phyloP scores from a whole-genome alignment of 2,888 invertebrate species.

The Hedychridium roseum region DNA sequence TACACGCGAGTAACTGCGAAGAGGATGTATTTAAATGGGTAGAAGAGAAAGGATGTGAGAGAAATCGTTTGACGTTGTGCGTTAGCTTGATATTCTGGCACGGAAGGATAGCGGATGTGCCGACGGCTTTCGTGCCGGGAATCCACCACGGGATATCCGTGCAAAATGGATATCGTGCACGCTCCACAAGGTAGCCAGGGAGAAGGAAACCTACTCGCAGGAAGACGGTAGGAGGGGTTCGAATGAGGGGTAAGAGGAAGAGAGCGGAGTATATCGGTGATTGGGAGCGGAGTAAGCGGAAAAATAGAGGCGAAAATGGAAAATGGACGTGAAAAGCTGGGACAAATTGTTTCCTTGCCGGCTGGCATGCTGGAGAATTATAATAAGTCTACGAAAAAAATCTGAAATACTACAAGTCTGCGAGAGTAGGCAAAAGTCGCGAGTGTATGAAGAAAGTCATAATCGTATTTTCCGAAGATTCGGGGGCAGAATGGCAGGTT shows the following conservation, averaged over 20 bases:
- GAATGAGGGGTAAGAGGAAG: conserved; percentile 2
- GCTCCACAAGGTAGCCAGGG: conserved; percentile 38
- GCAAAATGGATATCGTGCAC: conserved; percentile 44
- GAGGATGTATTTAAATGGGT: too few species aligned
- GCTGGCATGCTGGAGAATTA: conserved; percentile 18
- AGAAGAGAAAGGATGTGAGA: conserved; percentile 3
- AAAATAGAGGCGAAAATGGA: too few species aligned
- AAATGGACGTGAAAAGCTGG: conserved; percentile 40
- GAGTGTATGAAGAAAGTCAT: too few species aligned
- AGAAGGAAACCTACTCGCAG: too few species aligned
- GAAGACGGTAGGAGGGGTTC: not conserved
- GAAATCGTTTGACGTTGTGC: conserved; percentile 40
- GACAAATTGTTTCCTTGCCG: conserved; percentile 36
- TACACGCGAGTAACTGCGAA: too few species aligned
- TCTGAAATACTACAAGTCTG: too few species aligned
- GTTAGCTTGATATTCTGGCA: conserved; percentile 35
- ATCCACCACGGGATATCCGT: conserved; percentile 38
- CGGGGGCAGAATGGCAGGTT: too few species aligned
- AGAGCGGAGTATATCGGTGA: not conserved
- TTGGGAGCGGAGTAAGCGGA: not conserved
- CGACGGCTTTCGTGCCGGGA: conserved; percentile 40
- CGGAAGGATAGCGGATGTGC: conserved; percentile 37
- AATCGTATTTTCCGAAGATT: too few species aligned
- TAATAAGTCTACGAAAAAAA: too few species aligned
- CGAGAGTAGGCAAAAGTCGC: too few species aligned